Conservation (phyloP, 1,140 invertebrate species). For the Caenorhabditis remanei region DNA sequence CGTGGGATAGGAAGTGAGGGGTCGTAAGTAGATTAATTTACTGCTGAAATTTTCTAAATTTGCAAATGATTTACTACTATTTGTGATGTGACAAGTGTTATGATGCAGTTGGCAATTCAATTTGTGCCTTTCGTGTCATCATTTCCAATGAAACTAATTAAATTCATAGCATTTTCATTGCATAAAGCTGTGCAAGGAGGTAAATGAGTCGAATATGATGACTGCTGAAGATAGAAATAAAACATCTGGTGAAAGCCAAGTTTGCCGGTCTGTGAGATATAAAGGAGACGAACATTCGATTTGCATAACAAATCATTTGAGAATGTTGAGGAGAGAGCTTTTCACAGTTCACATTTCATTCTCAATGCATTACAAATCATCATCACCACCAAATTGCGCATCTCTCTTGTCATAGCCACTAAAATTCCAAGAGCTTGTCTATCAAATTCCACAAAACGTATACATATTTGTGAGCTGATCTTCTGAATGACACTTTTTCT, state of each 20-base stretch:
- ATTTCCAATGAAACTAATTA: conserved; percentile 37
- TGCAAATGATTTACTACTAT: neutral
- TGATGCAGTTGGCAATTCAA: conserved; percentile 43
- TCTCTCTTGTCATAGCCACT: neutral
- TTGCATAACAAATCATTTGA: conserved; percentile 43
- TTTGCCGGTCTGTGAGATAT: no score
- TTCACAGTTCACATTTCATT: conserved; percentile 54
- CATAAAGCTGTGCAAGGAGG: no score
- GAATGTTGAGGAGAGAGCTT: neutral
- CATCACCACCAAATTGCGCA: conserved; percentile 46
- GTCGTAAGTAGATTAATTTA: conserved; percentile 28
- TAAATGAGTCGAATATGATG: no score
- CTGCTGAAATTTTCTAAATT: neutral
- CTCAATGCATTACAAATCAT: conserved; percentile 50
- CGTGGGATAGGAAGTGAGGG: neutral
- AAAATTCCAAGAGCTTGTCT: conserved; percentile 50
- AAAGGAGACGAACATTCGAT: neutral
- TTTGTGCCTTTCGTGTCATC: neutral
- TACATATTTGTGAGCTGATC: conserved; percentile 39
- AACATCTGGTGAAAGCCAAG: no score
- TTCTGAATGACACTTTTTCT: neutral
- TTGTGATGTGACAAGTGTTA: neutral
- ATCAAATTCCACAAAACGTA: conserved; percentile 46
- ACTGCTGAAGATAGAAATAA: no score
- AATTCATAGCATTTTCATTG: neutral